Evolutionary conservation across 2,113 vertebrate genomes (phyloP).

Genomic region (Eulemur macaco): DNA sequence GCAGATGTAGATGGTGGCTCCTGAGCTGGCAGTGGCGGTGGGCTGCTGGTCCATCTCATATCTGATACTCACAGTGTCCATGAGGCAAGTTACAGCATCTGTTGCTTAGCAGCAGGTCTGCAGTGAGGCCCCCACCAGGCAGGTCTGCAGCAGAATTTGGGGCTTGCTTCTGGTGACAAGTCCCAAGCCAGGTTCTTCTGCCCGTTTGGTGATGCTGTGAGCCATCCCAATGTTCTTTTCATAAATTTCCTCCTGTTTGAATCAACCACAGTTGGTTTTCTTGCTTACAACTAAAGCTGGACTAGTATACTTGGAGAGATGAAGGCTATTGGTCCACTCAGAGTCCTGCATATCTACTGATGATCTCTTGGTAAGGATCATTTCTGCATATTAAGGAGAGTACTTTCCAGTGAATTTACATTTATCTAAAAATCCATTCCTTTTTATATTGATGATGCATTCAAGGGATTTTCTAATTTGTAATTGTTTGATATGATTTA

Average conservation of each 20-base stretch:
- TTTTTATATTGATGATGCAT: not conserved
- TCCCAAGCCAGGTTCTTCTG: not conserved
- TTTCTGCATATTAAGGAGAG: not conserved
- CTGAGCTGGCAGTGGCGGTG: not conserved
- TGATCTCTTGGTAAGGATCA: not conserved
- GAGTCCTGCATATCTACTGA: not conserved
- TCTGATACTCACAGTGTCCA: no score
- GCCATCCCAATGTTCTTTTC: not conserved
- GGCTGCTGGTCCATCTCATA: not conserved
- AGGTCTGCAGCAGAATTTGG: not conserved
- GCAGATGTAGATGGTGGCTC: not conserved
- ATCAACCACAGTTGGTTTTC: not conserved
- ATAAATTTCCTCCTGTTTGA: not conserved
- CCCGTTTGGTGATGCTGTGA: not conserved
- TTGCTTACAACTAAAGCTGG: not conserved
- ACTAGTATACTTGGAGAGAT: not conserved
- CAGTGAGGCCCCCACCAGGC: not conserved
- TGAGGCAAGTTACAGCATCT: not conserved
- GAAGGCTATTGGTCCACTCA: not conserved
- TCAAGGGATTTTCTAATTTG: constrained; percentile 4
- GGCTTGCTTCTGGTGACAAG: not conserved
- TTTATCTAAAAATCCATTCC: not conserved
- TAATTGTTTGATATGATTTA: not conserved
- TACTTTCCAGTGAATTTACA: not conserved
- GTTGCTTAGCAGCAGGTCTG: not conserved